A percentile compares a stretch with the other conserved stretches of the same genome.
phyloP scores from a whole-genome alignment of 2,888 invertebrate genomes.

The Andricus curvator region DNA sequence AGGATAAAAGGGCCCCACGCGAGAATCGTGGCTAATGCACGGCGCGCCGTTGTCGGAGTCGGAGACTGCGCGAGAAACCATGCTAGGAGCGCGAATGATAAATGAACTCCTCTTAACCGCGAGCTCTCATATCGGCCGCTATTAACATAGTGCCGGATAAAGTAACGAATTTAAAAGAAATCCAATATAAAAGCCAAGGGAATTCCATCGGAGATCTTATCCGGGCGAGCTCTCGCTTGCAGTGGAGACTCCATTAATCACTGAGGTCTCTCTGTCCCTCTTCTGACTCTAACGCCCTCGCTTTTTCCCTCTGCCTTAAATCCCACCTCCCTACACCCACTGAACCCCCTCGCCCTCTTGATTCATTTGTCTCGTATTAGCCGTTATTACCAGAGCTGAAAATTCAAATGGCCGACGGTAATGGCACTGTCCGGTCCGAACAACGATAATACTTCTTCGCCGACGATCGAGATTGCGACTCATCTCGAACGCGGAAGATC shows the following conservation, averaged over 20 bases:
- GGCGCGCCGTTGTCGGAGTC: conserved; percentile 53
- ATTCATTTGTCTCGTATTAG: conserved; percentile 75
- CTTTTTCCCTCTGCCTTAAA: conserved; percentile 50
- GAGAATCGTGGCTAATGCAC: conserved; percentile 62
- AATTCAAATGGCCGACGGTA: conserved; percentile 67
- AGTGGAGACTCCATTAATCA: conserved; percentile 76
- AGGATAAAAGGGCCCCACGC: conserved; percentile 53
- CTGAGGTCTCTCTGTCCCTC: conserved; percentile 59
- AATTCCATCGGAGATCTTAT: conserved; percentile 78
- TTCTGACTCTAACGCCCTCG: conserved; percentile 51
- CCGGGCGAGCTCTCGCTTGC: conserved; percentile 73
- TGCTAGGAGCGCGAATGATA: conserved; percentile 68
- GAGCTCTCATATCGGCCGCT: conserved; percentile 75
- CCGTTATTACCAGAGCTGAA: conserved; percentile 69
- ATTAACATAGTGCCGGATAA: conserved; percentile 77
- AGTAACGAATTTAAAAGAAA: conserved; percentile 77
- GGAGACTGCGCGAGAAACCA: conserved; percentile 54
- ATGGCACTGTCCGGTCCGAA: conserved; percentile 61
- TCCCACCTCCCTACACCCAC: conserved; percentile 50
- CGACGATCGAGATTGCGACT: conserved; percentile 33
- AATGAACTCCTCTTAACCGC: conserved; percentile 76
- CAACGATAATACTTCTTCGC: conserved; percentile 23
- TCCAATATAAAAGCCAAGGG: conserved; percentile 76
- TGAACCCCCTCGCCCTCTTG: conserved; percentile 54
- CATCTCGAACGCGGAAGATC: conserved; percentile 27